phyloP scores from a whole-genome alignment of 1,140 invertebrate genomes.

The Rhynchophorus ferrugineus region DNA sequence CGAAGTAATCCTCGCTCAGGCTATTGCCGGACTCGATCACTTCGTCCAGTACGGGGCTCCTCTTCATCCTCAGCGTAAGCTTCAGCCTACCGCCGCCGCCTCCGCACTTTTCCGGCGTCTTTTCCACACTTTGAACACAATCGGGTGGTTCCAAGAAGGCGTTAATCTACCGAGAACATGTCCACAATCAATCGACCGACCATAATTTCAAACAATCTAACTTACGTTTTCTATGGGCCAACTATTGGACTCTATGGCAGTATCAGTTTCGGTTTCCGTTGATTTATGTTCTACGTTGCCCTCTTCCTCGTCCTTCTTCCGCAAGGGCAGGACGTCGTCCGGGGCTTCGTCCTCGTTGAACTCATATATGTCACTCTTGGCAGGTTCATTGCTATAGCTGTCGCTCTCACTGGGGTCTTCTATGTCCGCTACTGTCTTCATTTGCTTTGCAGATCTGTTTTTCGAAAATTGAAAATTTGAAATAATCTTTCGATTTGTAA shows the following conservation, averaged over 20 bases:
- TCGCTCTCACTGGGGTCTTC: constrained; percentile 1
- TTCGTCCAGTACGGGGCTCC: constrained; percentile 77
- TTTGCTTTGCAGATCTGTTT: too few relatives aligned
- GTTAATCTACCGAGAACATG: constrained; percentile 6
- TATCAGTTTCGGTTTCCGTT: constrained; percentile 18
- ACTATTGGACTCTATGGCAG: constrained; percentile 7
- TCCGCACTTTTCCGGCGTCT: constrained; percentile 40
- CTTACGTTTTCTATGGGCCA: constrained; percentile 7
- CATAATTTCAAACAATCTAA: too few relatives aligned
- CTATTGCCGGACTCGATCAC: constrained; percentile 73
- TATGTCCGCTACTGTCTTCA: background rate
- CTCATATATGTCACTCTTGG: constrained; percentile 42
- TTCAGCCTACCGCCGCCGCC: constrained; percentile 63
- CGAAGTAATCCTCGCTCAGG: constrained; percentile 55
- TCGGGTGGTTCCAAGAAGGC: constrained; percentile 14
- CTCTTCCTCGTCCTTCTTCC: constrained; percentile 19
- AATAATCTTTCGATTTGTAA: too few relatives aligned
- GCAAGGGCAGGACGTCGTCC: constrained; percentile 20
- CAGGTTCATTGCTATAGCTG: constrained; percentile 21
- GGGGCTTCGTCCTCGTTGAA: constrained; percentile 41
- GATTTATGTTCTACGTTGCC: constrained; percentile 3
- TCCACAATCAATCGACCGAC: too few relatives aligned
- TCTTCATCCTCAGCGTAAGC: constrained; percentile 74
- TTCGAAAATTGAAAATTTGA: too few relatives aligned
- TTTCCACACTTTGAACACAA: constrained; percentile 24